phyloP scores from a whole-genome alignment of 2,888 invertebrate genomes.

The Adelognathus sp. region DNA sequence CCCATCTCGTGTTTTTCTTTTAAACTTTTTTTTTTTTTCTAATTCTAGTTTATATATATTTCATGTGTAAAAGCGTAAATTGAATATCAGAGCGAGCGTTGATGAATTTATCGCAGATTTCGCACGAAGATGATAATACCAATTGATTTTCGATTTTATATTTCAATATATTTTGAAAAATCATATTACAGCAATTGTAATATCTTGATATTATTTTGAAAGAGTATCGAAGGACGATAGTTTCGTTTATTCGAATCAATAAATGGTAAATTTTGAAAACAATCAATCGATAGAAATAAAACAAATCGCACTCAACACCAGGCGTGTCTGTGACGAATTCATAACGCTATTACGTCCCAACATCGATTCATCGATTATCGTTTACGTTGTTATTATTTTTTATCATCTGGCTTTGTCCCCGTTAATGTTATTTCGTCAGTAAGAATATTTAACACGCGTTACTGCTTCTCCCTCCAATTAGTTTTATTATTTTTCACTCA shows the following conservation, averaged over 20 bases:
- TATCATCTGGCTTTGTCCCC: conserved; percentile 34
- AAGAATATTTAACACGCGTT: conserved; percentile 37
- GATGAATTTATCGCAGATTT: conserved; percentile 20
- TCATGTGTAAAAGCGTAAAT: neutral
- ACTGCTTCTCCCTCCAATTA: neutral
- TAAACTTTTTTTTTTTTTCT: conserved; percentile 16
- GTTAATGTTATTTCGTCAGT: conserved; percentile 32
- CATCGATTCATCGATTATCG: conserved; percentile 12
- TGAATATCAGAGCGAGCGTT: neutral
- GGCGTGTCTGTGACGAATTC: conserved; percentile 8
- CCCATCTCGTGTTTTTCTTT: conserved; percentile 27
- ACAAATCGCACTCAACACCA: neutral
- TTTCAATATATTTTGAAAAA: neutral
- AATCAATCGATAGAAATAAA: too few species aligned
- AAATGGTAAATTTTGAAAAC: too few species aligned
- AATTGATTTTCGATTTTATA: neutral
- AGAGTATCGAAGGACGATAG: neutral
- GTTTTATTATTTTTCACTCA: neutral
- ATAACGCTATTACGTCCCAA: neutral
- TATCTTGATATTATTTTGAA: neutral
- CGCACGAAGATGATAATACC: neutral
- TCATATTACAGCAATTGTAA: neutral
- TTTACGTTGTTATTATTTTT: conserved; percentile 7
- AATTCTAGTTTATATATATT: conserved; percentile 1
- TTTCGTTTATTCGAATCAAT: neutral